Base-by-base conservation (phyloP, 1,140 invertebrate genomes). In the Radopholus similis region DNA sequence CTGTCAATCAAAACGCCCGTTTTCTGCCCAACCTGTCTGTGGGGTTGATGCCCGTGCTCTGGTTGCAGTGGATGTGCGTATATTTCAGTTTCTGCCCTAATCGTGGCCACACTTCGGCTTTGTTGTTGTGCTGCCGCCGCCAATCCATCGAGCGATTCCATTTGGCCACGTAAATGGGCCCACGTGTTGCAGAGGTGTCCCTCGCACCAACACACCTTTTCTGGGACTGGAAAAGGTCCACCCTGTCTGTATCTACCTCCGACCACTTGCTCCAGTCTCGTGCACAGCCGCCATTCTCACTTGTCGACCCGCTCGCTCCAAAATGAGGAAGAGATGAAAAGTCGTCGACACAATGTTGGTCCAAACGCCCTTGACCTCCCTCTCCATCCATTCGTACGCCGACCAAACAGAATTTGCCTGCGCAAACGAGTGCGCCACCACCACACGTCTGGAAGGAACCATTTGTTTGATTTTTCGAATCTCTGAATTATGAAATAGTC, bases 111-210 rank as follows among this genome's bases (percentile, higher is more conserved):
- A 8, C 28, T 35, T 59, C n/a, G 28, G 28, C 30, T 40, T 59
- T 37, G 30, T 18, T 59, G 30, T 21, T 44, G 6, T 59, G 35
- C 37, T n/a, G n/a, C n/a, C n/a, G n/a, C n/a, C n/a, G n/a, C n/a
- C n/a, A n/a, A n/a, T n/a, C n/a, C n/a, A n/a, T n/a, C n/a, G n/a
- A n/a, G n/a, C n/a, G n/a, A n/a, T n/a, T n/a, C 58, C 28, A 62
- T 44, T 62, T 62, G 58, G 9, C 21, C 26, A 4, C 58, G 58
- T 4, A 62, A n/a, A 62, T 42, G 44, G 26, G 58, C 58, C 42
- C 42, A 62, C 26, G 58, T 62, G 49, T 62, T 62, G 38, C 58
- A 62, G 18, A 62, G 40, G 30, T 47, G 40, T 42, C 44, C 58
- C 32, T 62, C 58, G 44, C 58, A 62, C 4, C 26, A 42, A 23